Base-by-base conservation (phyloP, 1,140 invertebrate genomes). In the Musca vetustissima region DNA sequence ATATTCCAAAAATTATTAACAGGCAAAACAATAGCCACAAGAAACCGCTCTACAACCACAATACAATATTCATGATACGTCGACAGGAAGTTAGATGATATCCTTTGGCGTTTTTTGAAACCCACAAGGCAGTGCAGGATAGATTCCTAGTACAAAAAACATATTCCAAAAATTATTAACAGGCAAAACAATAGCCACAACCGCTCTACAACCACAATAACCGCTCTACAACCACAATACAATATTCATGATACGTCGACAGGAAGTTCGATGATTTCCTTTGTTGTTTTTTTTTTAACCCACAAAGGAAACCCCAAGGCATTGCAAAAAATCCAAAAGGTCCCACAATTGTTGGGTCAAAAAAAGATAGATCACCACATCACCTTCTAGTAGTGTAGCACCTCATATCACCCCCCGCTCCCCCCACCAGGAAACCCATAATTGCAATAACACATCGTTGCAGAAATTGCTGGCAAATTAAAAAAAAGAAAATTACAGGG, bases 401-500 rank as follows among this genome's bases (percentile, higher is more conserved):
- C 8, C 3, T 8, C 28, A 4, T 28, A 28, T n/a, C n/a, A n/a
- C n/a, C 28, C 3, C 28, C 8, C 8, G 8, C 28, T 22, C 50
- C 50, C 50, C 50, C 8, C 9, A 52, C 50, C 13, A 43, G 3
- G 8, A 28, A 13, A 13, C 28, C 28, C 36, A 43, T 43, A 43
- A 43, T 43, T 52, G 17, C 21, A 52, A 52, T 11, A 52, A 32
- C 28, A 32, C n/a, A 36, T 13, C 19, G 36, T 17, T 36, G 17
- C 13, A 14, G 28, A 36, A 61, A 19, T 55, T 24, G 53, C 17
- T 9, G 53, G 17, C 11, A 59, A 59, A 59, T 32, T 59, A 21
- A 59, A n/a, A 8, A 19, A 61, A 25, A 17, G 57, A 61, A 61
- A 61, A 61, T 61, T 61, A 61, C 28, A 61, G 57, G 57, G 57